Evolutionary conservation across 2,113 vertebrate species (phyloP).

Genomic region (Cyprinodon tularosa): DNA sequence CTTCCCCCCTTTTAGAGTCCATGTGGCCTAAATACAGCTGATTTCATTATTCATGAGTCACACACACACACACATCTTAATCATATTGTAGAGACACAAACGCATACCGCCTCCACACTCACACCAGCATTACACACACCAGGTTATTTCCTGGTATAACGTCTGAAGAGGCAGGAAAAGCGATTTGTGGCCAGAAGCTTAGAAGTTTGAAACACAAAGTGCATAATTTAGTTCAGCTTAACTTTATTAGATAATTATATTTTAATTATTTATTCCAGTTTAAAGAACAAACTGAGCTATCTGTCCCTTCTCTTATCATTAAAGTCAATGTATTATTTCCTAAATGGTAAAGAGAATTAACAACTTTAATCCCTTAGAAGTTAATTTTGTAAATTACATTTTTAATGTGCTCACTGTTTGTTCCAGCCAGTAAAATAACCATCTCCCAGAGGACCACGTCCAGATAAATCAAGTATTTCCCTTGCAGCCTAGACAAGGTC

Average conservation of each 20-base stretch:
- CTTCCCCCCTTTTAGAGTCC: slow-evolving; percentile 14
- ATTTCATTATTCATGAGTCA: slow-evolving; percentile 63
- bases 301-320: not conserved
- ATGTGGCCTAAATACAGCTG: slow-evolving; percentile 62
- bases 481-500: not conserved
- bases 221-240: not conserved
- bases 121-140: too few species aligned
- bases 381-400: not conserved
- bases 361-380: too few species aligned
- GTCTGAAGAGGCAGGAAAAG: not conserved
- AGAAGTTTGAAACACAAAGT: too few species aligned
- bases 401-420: not conserved
- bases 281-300: not conserved
- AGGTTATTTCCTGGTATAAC: not conserved
- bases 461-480: not conserved
- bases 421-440: not conserved
- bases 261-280: not conserved
- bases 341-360: not conserved
- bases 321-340: not conserved
- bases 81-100: not conserved
- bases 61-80: not conserved
- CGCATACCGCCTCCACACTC: not conserved
- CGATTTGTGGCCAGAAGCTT: not conserved
- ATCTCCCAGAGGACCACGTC: not conserved
- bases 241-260: too few species aligned